Conservation (phyloP, 2,113 vertebrate genomes). For the Drymodes brunneopygia region DNA sequence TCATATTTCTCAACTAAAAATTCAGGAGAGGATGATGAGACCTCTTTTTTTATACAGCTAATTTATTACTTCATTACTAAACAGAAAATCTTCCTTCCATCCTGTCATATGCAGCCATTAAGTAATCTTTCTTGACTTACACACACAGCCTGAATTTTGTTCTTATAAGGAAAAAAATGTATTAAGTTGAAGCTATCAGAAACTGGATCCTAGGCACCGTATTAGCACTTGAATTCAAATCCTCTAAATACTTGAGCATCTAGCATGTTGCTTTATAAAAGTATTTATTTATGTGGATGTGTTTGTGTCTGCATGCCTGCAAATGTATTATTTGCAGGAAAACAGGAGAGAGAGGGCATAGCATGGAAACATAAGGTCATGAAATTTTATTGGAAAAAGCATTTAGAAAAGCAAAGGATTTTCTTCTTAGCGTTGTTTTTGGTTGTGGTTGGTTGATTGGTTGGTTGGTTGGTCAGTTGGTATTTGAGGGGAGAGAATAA, state of each 20-base stretch:
- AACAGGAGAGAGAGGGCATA: neutral
- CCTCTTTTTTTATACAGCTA: neutral
- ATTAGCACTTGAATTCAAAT: neutral
- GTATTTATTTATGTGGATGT: neutral
- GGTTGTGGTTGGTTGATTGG: neutral
- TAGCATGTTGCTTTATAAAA: neutral
- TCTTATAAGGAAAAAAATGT: neutral
- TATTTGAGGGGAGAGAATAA: neutral
- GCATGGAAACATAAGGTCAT: neutral
- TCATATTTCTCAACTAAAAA: neutral
- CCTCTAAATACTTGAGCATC: neutral
- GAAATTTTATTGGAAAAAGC: neutral
- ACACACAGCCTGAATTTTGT: neutral
- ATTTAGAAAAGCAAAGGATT: neutral
- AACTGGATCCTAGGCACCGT: neutral
- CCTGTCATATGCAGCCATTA: neutral
- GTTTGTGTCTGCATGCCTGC: neutral
- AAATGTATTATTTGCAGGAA: neutral
- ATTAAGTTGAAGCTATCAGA: neutral
- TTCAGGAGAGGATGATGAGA: neutral
- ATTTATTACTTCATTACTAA: neutral
- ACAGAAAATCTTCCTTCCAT: neutral
- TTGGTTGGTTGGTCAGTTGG: neutral
- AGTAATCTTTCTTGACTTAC: neutral
- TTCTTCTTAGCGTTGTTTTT: neutral